Evolutionary conservation across 2,113 vertebrate species (phyloP), one percentile per base, ranked within the genome.

Genomic region (Plectropomus leopardus): DNA sequence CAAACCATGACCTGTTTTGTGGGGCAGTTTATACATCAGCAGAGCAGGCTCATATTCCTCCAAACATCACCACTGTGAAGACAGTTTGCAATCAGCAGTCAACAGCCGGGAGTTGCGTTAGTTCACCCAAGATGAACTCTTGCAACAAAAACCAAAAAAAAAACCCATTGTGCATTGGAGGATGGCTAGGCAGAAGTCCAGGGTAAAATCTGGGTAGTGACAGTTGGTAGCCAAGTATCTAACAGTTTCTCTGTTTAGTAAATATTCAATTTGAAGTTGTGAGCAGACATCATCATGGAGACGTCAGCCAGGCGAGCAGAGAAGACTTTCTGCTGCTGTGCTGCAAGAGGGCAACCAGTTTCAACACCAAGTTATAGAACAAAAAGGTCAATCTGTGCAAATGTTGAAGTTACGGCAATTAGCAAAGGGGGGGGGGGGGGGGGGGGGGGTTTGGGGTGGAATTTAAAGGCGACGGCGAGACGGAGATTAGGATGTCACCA

Each of bases 401-500:
- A 47, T 68, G 72, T 44, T 32, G 50, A 71, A 54, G 44, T 48
- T 32, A 48, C 48, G 61, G 68, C 45, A 57, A 75, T 79, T 65
- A 55, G 26, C 40, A 66, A n/a, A n/a, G n/a, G n/a, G n/a, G n/a
- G n/a, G n/a, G n/a, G n/a, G n/a, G n/a, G n/a, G n/a, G n/a, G n/a
- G n/a, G n/a, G n/a, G n/a, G 30, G 19, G 72, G 44, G 47, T 28
- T 19, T 45, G 40, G 13, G 15, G 23, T 48, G 50, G 53, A 76
- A 58, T 71, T 72, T 73, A 45, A 77, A 80, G 16, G 53, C 67
- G 61, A 15, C 1, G 53, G 57, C 26, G 36, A 40, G 78, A 65
- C 65, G 28, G 64, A 72, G 83, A 85, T 89, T 84, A 78, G 53
- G 58, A 61, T 64, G 75, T 85, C 75, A 72, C 63, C 68, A 47